These are phyloP conservation scores for Lutraria lutraria DNA, from an alignment of 2,888 invertebrate genomes.

Conservation along the genomic window DNA sequence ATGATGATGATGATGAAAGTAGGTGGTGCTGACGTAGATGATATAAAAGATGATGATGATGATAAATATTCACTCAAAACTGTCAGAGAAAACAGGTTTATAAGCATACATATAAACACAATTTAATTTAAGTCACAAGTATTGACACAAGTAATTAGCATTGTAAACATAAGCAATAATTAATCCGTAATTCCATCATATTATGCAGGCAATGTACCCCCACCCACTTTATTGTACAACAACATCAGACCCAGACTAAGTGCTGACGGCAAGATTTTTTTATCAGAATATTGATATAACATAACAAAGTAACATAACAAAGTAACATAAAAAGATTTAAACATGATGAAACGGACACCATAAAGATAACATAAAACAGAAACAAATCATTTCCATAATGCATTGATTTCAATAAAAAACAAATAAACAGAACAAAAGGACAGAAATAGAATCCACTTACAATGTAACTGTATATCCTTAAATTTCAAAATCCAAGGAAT, in stretches of 20 bases:
- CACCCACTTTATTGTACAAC: neutral
- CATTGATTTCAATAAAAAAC: neutral
- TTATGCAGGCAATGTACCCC: neutral
- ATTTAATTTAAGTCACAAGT: neutral
- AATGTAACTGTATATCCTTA: neutral
- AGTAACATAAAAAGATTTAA: too few species aligned
- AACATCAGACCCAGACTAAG: neutral
- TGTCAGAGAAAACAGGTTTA: too few species aligned
- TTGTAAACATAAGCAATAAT: slow-evolving; percentile 6
- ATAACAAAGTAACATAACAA: slow-evolving; percentile 10
- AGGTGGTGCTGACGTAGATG: too few species aligned
- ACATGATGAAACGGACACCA: neutral
- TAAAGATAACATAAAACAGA: neutral
- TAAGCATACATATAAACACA: neutral
- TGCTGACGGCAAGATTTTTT: neutral
- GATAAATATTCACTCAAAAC: too few species aligned
- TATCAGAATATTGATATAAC: slow-evolving; percentile 1
- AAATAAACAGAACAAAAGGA: neutral
- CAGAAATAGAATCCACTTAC: neutral
- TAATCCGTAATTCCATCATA: neutral
- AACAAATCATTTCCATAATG: slow-evolving; percentile 24
- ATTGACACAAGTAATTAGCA: slow-evolving; percentile 3
- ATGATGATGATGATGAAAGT: too few species aligned
- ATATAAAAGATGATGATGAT: too few species aligned
- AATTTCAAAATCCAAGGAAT: slow-evolving; percentile 2